Base-by-base conservation (phyloP, 1,140 invertebrate genomes). In the Scaptomyza pallida region DNA sequence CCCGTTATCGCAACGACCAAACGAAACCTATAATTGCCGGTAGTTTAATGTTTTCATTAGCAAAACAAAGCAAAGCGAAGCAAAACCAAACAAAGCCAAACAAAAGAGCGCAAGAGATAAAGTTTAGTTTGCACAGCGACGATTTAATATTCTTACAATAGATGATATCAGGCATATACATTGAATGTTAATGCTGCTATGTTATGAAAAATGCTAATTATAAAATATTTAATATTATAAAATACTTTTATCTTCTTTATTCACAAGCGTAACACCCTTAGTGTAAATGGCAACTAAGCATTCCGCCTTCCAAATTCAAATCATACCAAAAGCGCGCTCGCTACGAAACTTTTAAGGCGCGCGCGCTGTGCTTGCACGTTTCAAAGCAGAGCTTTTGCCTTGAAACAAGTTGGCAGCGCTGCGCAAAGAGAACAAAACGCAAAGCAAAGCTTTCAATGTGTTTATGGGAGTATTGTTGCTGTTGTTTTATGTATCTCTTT, bases 351-450 rank as follows among this genome's bases (percentile, higher is more conserved):
- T 56, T 4, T 5, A 21, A 64, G 50, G 60, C 43, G 50, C 21
- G 15, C n/a, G 15, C 41, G 26, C 33, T 54, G 33, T 8, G 26
- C 33, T 13, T 16, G 51, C 17, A 15, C 12, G n/a, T 30, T 37
- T 62, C 21, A 4, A 44, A 57, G 40, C 26, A 51, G 59, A 71
- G 62, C 68, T 71, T 59, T 15, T 2, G 19, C 47, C 21, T n/a
- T 13, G 8, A 26, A 52, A 30, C 40, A 19, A 40, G 68, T 72
- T 72, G 54, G 68, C 68, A 72, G 68, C 68, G 8, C 68, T 15
- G 15, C 16, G 12, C 1, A 19, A 21, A 56, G 51, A 64, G 61
- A 17, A 41, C 19, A 6, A 3, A 44, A 30, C 26, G 57, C 45
- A 51, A n/a, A 44, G 33, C 40, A 43, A 41, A 75, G 61, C 68